Evolutionary conservation across 1,140 invertebrate genomes (phyloP), one percentile per base, ranked within the genome.

Genomic region (Lerema accius): DNA sequence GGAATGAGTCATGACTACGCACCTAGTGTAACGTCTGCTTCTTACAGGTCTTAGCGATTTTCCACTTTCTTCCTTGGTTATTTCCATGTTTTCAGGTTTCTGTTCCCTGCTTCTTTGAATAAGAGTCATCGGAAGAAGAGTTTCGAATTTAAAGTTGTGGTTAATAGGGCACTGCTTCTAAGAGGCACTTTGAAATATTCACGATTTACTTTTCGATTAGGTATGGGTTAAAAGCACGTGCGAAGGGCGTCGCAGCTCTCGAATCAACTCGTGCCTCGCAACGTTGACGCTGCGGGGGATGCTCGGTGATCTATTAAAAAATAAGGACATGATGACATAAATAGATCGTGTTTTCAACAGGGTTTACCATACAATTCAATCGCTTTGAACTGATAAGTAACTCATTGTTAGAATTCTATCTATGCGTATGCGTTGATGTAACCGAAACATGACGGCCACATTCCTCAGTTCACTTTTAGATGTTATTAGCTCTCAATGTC

Each of bases 21-120:
- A 92, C 92, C 91, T 84, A 74, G 92, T 92, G 73, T 92, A 91
- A 68, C 92, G 84, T 67, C 92, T 92, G 86, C 92, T 93, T 55
- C 93, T 89, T 42, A 93, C 92, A 42, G 92, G 93, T 56, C 92
- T 86, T 63, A 82, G 82, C 45, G 89, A 78, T 80, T 89, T 91
- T 56, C 71, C 84, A 61, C 68, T 72, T 45, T 85, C 82, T 39
- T 83, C 78, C 72, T 82, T 90, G 4, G 63, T 46, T 17, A 67
- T 65, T 32, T 82, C 80, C 84, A 86, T 86, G 67, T 65, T 78
- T 64, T 79, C 72, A 28, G 46, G 69, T 63, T 80, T 82, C 48
- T 58, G 63, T 65, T 80, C 82, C 65, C 60, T 65, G 49, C 66
- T 49, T 55, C 62, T 82, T 71, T 86, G 80, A 65, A 86, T 84